Evolutionary conservation across 2,113 vertebrate species (phyloP).

Genomic region (Paracanthobrama guichenoti): DNA sequence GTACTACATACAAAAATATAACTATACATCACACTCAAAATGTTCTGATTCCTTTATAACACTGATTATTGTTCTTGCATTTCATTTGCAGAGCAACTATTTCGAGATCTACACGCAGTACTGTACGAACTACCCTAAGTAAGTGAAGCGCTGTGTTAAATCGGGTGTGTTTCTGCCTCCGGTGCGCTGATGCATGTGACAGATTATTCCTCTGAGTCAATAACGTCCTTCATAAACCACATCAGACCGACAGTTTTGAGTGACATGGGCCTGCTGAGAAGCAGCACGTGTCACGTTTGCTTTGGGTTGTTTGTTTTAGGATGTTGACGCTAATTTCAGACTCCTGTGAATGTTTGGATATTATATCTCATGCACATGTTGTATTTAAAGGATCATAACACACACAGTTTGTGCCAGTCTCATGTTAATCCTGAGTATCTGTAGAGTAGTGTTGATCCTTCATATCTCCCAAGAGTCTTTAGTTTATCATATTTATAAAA

Average conservation of each 20-base stretch:
- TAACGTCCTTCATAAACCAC: background rate
- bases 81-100: constrained; percentile 83
- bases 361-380: background rate
- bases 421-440: too few relatives aligned
- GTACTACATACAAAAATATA: constrained; percentile 62
- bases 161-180: background rate
- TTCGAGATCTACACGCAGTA: constrained; percentile 98
- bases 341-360: background rate
- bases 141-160: constrained; percentile 62
- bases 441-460: too few relatives aligned
- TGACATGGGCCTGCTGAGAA: constrained; percentile 11
- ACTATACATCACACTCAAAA: background rate
- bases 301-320: background rate
- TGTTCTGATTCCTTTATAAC: background rate
- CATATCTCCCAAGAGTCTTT: too few relatives aligned
- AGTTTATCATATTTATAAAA: too few relatives aligned
- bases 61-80: background rate
- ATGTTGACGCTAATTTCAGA: background rate
- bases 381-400: background rate
- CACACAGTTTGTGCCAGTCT: too few relatives aligned
- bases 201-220: constrained; percentile 28
- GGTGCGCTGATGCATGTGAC: constrained; percentile 26
- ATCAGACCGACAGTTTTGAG: constrained; percentile 10
- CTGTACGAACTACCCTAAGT: constrained; percentile 99
- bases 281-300: background rate